Base-by-base conservation (phyloP, 2,888 invertebrate genomes). In the Leptopterna dolabrata region DNA sequence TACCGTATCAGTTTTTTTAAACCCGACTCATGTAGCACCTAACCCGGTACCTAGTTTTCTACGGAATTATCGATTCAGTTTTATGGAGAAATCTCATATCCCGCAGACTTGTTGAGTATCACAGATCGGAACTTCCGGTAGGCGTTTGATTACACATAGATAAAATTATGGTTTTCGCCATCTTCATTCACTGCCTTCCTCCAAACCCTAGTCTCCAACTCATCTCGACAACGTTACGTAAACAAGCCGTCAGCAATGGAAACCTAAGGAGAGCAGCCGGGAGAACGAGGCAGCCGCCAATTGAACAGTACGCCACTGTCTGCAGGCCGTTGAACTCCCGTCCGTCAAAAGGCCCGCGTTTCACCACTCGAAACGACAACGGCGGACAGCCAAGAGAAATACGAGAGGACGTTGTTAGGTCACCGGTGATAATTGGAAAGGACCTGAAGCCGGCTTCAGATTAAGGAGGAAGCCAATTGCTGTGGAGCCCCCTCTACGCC, bases 401-500 rank as follows among this genome's bases (percentile, higher is more conserved):
- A 24, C 19, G 14, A 76, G 73, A 13, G 36, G 73, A 30, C 16
- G 36, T 36, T 9, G 73, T 76, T 76, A 76, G 73, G 73, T 76
- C 73, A 76, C 73, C 73, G 73, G 73, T 16, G 36, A 41, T 76
- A 76, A 76, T 76, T 76, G 73, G 73, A 76, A 63, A 76, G 73
- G 73, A 76, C 73, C 73, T 76, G 73, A 16, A 63, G 73, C 41
- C 73, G 73, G 73, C 73, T 41, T 76, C 73, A 76, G 73, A 76
- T 76, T 76, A 76, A 76, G 73, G 41, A 41, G 36, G 41, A 41
- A 76, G 73, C 73, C 73, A 76, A 76, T 76, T 76, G 73, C 73
- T 30, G 36, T 2, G 30, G n/a, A 19, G 4, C 36, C 41, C 30
- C 19, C 7, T 11, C 19, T 24, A 2, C 11, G 11, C 24, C 63